These are phyloP conservation scores for Onychostruthus taczanowskii DNA, from an alignment of 2,113 vertebrate genomes.

Conservation along the genomic window DNA sequence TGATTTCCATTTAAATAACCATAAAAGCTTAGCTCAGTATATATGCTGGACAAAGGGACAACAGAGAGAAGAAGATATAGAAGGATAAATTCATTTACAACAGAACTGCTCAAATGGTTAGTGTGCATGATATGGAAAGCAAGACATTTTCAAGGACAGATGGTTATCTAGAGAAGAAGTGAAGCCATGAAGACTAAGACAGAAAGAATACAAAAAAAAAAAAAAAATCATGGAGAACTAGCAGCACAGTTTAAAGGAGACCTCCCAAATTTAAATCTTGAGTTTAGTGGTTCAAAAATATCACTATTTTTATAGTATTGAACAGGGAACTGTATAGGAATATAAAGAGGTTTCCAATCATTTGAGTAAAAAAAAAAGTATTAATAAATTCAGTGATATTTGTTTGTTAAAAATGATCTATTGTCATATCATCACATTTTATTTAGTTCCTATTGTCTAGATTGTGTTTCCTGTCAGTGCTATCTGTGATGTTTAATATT, in stretches of 20 bases:
- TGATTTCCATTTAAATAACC: neutral
- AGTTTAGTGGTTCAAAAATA: neutral
- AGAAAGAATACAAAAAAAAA: neutral
- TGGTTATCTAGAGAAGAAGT: neutral
- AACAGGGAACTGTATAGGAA: neutral
- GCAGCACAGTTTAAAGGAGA: neutral
- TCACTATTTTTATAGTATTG: neutral
- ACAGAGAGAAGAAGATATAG: neutral
- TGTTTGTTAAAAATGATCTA: neutral
- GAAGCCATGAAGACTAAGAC: neutral
- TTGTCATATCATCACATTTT: neutral
- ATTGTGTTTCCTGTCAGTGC: neutral
- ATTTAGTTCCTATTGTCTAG: neutral
- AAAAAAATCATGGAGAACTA: neutral
- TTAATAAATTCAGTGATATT: neutral
- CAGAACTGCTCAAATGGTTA: neutral
- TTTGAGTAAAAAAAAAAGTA: neutral
- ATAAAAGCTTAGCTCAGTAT: neutral
- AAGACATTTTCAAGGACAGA: neutral
- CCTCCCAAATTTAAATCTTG: neutral
- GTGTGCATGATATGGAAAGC: neutral
- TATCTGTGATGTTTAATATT: neutral
- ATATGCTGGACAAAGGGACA: neutral
- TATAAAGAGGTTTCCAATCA: neutral
- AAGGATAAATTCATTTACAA: neutral